phyloP scores from a whole-genome alignment of 2,888 invertebrate species.

The Leptinotarsa peninsularis region DNA sequence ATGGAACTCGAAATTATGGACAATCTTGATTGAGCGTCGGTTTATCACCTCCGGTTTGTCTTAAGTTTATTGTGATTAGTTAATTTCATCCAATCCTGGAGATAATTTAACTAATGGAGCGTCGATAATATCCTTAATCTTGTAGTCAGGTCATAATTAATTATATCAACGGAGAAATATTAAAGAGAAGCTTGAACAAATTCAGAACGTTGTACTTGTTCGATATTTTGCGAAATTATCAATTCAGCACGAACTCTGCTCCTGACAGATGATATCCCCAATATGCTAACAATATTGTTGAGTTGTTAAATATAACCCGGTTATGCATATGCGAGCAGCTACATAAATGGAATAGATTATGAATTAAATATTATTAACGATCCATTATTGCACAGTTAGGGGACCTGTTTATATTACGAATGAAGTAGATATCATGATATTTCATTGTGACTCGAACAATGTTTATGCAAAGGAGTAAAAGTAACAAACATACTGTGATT shows the following conservation, averaged over 20 bases:
- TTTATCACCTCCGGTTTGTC: constrained; percentile 30
- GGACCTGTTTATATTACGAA: too few species aligned
- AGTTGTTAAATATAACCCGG: constrained; percentile 24
- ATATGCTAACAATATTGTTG: constrained; percentile 28
- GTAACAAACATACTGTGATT: too few species aligned
- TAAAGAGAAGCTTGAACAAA: background rate
- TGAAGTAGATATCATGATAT: too few species aligned
- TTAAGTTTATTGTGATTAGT: constrained; percentile 30
- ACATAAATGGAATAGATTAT: constrained; percentile 8
- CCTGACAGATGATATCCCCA: constrained; percentile 31
- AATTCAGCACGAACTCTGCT: constrained; percentile 23
- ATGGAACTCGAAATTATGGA: constrained; percentile 25
- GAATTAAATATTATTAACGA: constrained; percentile 19
- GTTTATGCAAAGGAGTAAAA: too few species aligned
- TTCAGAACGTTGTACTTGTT: background rate
- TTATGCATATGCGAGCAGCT: constrained; percentile 26
- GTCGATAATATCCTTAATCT: constrained; percentile 24
- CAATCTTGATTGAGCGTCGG: constrained; percentile 30
- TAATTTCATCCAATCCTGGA: constrained; percentile 22
- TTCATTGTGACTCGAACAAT: too few species aligned
- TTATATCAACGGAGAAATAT: constrained; percentile 12
- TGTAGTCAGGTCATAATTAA: constrained; percentile 1
- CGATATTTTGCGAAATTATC: constrained; percentile 9
- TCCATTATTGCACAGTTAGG: background rate
- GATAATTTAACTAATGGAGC: constrained; percentile 27